These are phyloP conservation scores for Girardia tigrina DNA, from an alignment of 2,888 invertebrate genomes.

Conservation along the genomic window DNA sequence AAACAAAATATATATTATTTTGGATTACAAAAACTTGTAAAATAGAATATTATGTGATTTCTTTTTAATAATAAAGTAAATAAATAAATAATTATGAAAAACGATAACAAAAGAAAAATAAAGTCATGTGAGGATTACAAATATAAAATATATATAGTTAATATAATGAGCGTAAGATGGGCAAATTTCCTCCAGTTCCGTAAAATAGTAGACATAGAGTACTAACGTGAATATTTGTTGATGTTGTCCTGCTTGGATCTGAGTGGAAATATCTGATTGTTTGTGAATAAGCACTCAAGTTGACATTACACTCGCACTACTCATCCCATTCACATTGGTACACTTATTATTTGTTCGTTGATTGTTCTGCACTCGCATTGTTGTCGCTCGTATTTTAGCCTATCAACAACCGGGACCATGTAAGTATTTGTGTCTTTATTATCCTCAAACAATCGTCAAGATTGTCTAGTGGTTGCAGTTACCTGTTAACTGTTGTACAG, in stretches of 20 bases:
- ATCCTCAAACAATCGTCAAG: neutral
- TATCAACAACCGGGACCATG: conserved; percentile 11
- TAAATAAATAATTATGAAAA: too few species aligned
- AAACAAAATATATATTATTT: too few species aligned
- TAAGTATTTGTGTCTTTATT: neutral
- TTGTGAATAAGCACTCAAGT: neutral
- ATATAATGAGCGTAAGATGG: neutral
- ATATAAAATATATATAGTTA: neutral
- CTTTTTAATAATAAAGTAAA: too few species aligned
- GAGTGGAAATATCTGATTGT: neutral
- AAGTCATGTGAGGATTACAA: too few species aligned
- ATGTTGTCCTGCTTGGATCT: neutral
- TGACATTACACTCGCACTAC: conserved; percentile 19
- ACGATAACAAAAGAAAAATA: too few species aligned
- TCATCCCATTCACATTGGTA: conserved; percentile 7
- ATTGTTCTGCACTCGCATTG: conserved; percentile 20
- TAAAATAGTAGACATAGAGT: neutral
- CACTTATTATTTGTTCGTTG: neutral
- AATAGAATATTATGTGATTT: too few species aligned
- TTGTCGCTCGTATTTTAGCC: conserved; percentile 17
- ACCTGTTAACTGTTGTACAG: neutral
- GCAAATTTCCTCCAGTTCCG: neutral
- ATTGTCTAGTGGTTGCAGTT: conserved; percentile 20
- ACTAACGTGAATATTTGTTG: neutral
- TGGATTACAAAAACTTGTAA: too few species aligned